These are phyloP conservation scores for Arothron firmamentum DNA, from an alignment of 2,113 vertebrate genomes.

Conservation along the genomic window DNA sequence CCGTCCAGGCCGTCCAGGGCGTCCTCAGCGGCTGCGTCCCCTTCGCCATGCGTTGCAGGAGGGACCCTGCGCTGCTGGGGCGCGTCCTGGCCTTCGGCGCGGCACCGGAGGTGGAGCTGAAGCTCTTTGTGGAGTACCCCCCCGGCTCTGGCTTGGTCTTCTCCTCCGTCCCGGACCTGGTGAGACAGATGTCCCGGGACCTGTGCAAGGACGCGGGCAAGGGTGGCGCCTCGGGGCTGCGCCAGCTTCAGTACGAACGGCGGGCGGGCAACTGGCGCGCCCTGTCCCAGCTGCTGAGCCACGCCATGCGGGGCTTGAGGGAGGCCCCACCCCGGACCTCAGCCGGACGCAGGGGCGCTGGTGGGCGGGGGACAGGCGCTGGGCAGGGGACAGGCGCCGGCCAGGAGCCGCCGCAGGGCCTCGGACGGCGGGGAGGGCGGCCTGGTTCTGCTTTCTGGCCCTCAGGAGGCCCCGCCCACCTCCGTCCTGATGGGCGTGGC, in stretches of 20 bases:
- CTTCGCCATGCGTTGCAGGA: constrained; percentile 87
- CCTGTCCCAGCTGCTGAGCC: constrained; percentile 83
- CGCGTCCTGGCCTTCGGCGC: constrained; percentile 83
- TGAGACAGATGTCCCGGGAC: constrained; percentile 87
- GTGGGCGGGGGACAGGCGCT: too few relatives aligned
- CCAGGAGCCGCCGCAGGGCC: too few relatives aligned
- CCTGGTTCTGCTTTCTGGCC: constrained; percentile 41
- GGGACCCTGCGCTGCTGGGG: constrained; percentile 82
- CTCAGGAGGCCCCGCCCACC: constrained; percentile 80
- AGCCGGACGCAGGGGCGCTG: constrained; percentile 73
- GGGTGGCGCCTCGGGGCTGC: constrained; percentile 82
- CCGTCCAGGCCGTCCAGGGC: constrained; percentile 79
- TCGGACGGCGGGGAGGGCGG: constrained; percentile 76
- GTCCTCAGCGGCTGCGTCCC: constrained; percentile 80
- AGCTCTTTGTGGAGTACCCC: constrained; percentile 85
- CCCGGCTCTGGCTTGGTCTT: constrained; percentile 83
- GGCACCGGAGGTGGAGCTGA: constrained; percentile 80
- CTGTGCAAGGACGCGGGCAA: constrained; percentile 82
- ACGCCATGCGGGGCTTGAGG: constrained; percentile 82
- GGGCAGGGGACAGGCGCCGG: too few relatives aligned
- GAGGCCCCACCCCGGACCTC: constrained; percentile 79
- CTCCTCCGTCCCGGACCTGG: constrained; percentile 78
- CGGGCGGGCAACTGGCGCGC: constrained; percentile 85
- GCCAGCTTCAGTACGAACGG: constrained; percentile 87
- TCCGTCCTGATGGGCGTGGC: constrained; percentile 86